A percentile compares a stretch with the other conserved stretches of the same genome.
phyloP scores from a whole-genome alignment of 2,113 vertebrate species.

The Otolemur garnettii region DNA sequence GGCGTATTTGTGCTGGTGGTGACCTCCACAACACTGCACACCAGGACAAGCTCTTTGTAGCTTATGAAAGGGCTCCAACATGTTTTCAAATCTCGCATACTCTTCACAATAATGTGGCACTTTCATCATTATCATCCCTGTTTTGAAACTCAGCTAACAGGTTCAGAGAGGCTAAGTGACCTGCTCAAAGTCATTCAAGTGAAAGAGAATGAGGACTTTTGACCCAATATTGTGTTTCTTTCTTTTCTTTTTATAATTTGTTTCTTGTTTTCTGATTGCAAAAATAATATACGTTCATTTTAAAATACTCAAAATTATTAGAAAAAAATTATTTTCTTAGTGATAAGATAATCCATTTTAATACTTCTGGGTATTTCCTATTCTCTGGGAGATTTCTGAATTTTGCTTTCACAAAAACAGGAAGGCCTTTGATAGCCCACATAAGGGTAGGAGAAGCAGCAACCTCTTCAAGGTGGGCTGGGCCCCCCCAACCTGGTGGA shows the following conservation, averaged over 20 bases:
- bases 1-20: not conserved
- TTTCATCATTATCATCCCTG: not conserved
- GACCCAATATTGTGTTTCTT: not conserved
- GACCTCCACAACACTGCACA: not conserved
- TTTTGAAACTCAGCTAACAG: not conserved
- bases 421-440: not conserved
- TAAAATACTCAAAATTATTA: not conserved
- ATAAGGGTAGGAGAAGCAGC: not conserved
- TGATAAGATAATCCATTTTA: not conserved
- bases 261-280: not conserved
- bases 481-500: no score
- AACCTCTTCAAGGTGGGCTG: not conserved
- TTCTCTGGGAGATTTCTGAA: not conserved
- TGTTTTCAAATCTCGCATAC: not conserved
- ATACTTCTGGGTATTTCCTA: not conserved
- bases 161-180: not conserved
- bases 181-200: not conserved
- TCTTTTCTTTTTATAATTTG: not conserved
- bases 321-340: not conserved
- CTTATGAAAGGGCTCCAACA: not conserved
- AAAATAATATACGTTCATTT: not conserved
- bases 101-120: not conserved
- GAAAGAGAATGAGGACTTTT: not conserved
- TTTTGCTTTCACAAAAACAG: conserved; percentile 10
- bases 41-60: not conserved